These are phyloP conservation scores for Odontamblyopus rebecca DNA, from an alignment of 2,797 vertebrate genomes.

Conservation along the genomic window DNA sequence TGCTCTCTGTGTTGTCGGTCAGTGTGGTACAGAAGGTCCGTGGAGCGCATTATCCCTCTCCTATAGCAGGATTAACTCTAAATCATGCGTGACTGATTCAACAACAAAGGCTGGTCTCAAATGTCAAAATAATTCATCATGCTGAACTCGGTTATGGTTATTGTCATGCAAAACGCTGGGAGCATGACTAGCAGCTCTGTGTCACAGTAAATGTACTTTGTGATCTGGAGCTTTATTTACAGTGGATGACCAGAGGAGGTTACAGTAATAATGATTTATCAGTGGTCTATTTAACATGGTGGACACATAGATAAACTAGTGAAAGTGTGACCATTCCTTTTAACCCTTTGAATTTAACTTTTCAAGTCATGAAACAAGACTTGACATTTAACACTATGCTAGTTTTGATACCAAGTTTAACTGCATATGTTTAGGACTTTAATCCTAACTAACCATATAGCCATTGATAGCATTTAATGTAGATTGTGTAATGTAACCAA, in stretches of 20 bases:
- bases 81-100: slow-evolving; percentile 73
- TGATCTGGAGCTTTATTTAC: neutral
- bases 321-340: neutral
- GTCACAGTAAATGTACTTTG: neutral
- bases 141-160: slow-evolving; percentile 52
- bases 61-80: slow-evolving; percentile 64
- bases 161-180: slow-evolving; percentile 57
- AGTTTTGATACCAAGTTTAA: neutral
- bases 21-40: slow-evolving; percentile 33
- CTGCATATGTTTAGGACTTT: neutral
- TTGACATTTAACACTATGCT: neutral
- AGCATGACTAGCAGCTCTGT: neutral
- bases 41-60: slow-evolving; percentile 58
- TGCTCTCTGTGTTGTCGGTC: slow-evolving; percentile 35
- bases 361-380: neutral
- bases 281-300: neutral
- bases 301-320: neutral
- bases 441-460: neutral
- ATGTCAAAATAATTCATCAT: slow-evolving; percentile 66
- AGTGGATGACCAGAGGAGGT: neutral
- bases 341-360: neutral
- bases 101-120: slow-evolving; percentile 66
- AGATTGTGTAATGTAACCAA: no score
- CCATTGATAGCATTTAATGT: no score
- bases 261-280: neutral